Evolutionary conservation across 2,797 vertebrate genomes (phyloP).

Genomic region (Diplodus puntazzo): DNA sequence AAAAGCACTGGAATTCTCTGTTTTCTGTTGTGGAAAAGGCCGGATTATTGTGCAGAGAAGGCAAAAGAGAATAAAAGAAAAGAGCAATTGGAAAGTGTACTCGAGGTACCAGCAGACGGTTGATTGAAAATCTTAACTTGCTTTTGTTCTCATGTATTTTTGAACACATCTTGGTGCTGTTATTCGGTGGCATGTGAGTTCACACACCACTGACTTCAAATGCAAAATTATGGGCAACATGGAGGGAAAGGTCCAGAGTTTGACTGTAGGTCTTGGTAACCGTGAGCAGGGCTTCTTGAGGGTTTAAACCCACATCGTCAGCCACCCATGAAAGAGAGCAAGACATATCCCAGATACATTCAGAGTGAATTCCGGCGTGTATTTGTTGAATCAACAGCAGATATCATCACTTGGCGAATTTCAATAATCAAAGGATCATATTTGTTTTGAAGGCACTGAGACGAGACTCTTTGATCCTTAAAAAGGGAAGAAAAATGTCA

Average conservation of each 20-base stretch:
- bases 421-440: slow-evolving; percentile 60
- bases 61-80: too few species aligned
- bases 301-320: slow-evolving; percentile 34
- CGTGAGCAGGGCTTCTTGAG: background rate
- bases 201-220: background rate
- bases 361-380: slow-evolving; percentile 16
- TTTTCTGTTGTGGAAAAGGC: too few species aligned
- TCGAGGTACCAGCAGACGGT: background rate
- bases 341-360: slow-evolving; percentile 24
- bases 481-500: slow-evolving; percentile 32
- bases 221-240: slow-evolving; percentile 4
- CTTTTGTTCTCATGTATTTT: background rate
- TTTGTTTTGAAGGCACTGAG: slow-evolving; percentile 52
- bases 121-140: background rate
- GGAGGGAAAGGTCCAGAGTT: background rate
- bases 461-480: slow-evolving; percentile 41
- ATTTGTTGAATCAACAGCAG: slow-evolving; percentile 51
- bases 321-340: background rate
- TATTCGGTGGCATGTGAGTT: background rate
- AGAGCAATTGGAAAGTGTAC: too few species aligned
- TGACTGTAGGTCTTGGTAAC: slow-evolving; percentile 6
- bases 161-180: background rate
- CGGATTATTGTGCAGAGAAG: too few species aligned
- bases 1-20: too few species aligned
- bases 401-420: slow-evolving; percentile 44